A percentile compares a stretch with the other conserved stretches of the same genome.
Evolutionary conservation across 2,113 vertebrate species (phyloP).

Genomic region (Oenanthe oenanthe): DNA sequence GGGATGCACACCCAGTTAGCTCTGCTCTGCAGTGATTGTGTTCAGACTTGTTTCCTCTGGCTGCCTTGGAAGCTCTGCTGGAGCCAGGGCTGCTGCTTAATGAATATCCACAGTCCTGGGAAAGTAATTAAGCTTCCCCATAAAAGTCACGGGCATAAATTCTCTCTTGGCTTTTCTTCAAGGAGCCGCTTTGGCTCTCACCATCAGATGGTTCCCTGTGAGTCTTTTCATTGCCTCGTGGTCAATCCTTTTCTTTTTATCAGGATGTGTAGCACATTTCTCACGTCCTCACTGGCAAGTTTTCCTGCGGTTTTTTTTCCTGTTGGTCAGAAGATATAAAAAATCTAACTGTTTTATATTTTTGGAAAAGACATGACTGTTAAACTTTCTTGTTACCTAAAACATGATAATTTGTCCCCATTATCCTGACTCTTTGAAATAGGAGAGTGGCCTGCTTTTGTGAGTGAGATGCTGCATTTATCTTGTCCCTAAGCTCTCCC

Average conservation of each 20-base stretch:
- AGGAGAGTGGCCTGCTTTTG: background rate
- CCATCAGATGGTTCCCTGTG: background rate
- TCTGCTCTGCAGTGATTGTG: background rate
- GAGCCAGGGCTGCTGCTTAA: conserved; percentile 45
- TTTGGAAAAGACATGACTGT: background rate
- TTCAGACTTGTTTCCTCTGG: conserved; percentile 44
- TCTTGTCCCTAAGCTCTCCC: background rate
- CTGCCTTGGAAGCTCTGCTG: background rate
- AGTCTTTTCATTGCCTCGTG: background rate
- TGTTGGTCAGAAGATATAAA: background rate
- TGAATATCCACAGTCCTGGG: conserved; percentile 41
- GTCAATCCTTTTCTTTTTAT: background rate
- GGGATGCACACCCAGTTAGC: background rate
- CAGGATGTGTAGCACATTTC: background rate
- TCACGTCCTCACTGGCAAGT: background rate
- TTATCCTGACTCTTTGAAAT: background rate
- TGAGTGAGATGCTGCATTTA: background rate
- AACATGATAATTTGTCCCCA: background rate
- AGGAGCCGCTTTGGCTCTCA: background rate
- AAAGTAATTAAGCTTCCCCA: conserved; percentile 56
- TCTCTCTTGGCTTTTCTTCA: conserved; percentile 49
- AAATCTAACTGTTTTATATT: background rate
- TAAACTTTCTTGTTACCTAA: background rate
- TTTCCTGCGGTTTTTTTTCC: background rate
- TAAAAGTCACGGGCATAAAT: conserved; percentile 47